phyloP scores from a whole-genome alignment of 2,113 vertebrate species.

The Phylloscopus trochiloides region DNA sequence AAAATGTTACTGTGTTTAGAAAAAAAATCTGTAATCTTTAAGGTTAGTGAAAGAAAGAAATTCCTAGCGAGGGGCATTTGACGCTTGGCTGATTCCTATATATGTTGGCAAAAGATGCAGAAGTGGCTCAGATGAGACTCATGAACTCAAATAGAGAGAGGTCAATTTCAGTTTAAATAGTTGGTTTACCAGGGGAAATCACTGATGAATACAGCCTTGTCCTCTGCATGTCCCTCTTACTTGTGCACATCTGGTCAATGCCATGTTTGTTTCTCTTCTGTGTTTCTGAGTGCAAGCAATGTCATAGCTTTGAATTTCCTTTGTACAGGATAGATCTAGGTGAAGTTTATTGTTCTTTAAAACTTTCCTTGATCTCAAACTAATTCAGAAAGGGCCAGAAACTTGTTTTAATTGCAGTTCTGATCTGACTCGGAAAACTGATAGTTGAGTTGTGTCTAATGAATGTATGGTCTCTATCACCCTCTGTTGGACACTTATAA shows the following conservation, averaged over 20 bases:
- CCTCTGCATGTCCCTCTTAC: not conserved
- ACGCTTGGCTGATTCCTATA: not conserved
- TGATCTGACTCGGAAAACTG: not conserved
- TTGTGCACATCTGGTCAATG: slow-evolving; percentile 9
- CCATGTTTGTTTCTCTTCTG: not conserved
- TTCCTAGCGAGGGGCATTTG: not conserved
- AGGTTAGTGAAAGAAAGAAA: not conserved
- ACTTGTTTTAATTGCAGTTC: not conserved
- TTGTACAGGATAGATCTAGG: not conserved
- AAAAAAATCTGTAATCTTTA: not conserved
- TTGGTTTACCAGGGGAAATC: not conserved
- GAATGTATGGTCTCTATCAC: not conserved
- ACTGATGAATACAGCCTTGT: not conserved
- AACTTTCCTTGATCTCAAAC: not conserved
- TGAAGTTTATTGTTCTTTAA: not conserved
- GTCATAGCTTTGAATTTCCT: not conserved
- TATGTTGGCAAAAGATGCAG: not conserved
- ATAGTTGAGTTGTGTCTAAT: not conserved
- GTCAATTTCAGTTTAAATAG: not conserved
- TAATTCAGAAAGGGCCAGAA: not conserved
- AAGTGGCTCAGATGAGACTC: not conserved
- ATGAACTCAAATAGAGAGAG: not conserved
- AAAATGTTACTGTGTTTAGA: not conserved
- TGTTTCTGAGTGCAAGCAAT: not conserved
- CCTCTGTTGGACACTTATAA: slow-evolving; percentile 44